Evolutionary conservation across 2,113 vertebrate genomes (phyloP).

Genomic region (Scophthalmus maximus): DNA sequence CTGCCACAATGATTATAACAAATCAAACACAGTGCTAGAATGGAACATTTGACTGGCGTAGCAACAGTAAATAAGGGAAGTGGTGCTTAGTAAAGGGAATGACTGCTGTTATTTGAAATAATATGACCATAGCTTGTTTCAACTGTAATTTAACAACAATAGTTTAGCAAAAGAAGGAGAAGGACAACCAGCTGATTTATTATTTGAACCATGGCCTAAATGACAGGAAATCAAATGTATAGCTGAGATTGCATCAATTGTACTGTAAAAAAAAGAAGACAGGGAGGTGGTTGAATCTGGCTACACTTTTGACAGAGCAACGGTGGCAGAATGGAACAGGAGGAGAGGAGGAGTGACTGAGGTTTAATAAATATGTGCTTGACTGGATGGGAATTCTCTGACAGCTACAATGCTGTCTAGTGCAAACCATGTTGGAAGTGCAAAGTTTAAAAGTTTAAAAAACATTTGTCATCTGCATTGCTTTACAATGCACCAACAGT

Average conservation of each 20-base stretch:
- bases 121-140: not conserved
- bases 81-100: too few relatives aligned
- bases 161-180: not conserved
- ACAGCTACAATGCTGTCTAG: slow-evolving; percentile 41
- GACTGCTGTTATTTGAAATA: not conserved
- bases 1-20: too few relatives aligned
- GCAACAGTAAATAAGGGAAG: not conserved
- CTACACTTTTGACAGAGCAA: not conserved
- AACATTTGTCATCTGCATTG: not conserved
- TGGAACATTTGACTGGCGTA: too few relatives aligned
- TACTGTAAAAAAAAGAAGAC: not conserved
- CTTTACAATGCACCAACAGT: not conserved
- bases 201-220: too few relatives aligned
- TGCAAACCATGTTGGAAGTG: slow-evolving; percentile 57
- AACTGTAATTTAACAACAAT: not conserved
- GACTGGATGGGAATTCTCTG: slow-evolving; percentile 28
- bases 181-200: too few relatives aligned
- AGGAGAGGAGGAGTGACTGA: not conserved
- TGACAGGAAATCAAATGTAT: not conserved
- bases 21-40: too few relatives aligned
- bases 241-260: too few relatives aligned
- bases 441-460: slow-evolving; percentile 34
- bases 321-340: not conserved
- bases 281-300: too few relatives aligned
- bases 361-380: slow-evolving; percentile 17